These are phyloP conservation scores for Galaxias olidus DNA, from an alignment of 2,797 vertebrate species.

Conservation along the genomic window DNA sequence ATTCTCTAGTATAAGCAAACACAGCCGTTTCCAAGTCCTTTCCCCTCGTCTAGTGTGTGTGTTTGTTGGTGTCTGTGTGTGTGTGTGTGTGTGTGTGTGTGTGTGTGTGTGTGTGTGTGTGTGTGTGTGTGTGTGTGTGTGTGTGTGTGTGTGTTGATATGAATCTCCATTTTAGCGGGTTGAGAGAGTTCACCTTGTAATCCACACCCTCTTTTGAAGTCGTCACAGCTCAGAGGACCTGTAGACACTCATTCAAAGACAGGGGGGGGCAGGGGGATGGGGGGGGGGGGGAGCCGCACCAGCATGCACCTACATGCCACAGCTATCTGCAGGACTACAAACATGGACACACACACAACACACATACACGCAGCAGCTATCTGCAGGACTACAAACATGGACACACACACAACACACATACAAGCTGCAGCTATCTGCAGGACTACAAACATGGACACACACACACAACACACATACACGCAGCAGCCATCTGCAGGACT, in stretches of 20 bases:
- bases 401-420: not conserved
- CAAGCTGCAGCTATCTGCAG: not conserved
- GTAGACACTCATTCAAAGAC: constrained; percentile 3
- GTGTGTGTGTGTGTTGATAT: constrained; percentile 37
- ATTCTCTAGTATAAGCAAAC: too few relatives aligned
- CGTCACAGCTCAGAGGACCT: constrained; percentile 32
- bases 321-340: not conserved
- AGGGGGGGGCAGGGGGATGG: constrained; percentile 51
- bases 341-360: not conserved
- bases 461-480: not conserved
- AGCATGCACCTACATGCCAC: constrained; percentile 11
- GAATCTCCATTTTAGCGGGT: constrained; percentile 57
- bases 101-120: constrained; percentile 4
- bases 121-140: not conserved
- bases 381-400: too few relatives aligned
- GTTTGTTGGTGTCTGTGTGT: not conserved
- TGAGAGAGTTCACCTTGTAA: constrained; percentile 67
- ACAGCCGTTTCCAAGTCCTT: not conserved
- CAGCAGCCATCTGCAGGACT: not conserved
- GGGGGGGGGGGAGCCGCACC: constrained; percentile 52
- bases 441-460: too few relatives aligned
- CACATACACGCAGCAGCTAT: not conserved
- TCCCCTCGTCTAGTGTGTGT: too few relatives aligned
- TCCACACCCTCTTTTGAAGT: constrained; percentile 68
- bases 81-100: constrained; percentile 2